phyloP scores from a whole-genome alignment of 2,797 vertebrate species.

The Arctocebus calabarensis region DNA sequence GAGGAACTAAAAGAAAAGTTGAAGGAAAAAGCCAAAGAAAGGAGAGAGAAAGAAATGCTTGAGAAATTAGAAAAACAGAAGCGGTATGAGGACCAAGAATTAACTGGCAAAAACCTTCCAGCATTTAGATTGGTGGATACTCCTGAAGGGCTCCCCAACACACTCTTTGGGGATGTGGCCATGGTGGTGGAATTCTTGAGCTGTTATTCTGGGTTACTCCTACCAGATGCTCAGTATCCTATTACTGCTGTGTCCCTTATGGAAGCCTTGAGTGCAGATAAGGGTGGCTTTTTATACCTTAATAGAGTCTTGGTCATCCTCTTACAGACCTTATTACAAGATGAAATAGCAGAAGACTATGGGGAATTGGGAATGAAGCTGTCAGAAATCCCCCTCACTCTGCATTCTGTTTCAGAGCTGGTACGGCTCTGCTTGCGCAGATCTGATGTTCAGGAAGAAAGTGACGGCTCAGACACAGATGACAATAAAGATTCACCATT shows the following conservation, averaged over 20 bases:
- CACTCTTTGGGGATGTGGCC: constrained; percentile 96
- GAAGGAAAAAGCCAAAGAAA: constrained; percentile 95
- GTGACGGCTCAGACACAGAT: constrained; percentile 87
- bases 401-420: constrained; percentile 96
- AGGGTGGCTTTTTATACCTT: constrained; percentile 96
- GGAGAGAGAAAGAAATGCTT: constrained; percentile 94
- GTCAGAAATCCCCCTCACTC: constrained; percentile 97
- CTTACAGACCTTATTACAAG: constrained; percentile 96
- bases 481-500: constrained; percentile 90
- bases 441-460: constrained; percentile 94
- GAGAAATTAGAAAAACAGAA: constrained; percentile 94
- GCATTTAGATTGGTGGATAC: constrained; percentile 95
- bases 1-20: constrained; percentile 94
- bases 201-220: constrained; percentile 94
- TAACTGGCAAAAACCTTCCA: constrained; percentile 92
- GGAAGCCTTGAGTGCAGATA: constrained; percentile 96
- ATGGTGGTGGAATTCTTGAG: constrained; percentile 97
- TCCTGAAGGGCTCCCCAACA: constrained; percentile 96
- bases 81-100: constrained; percentile 96
- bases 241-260: constrained; percentile 94
- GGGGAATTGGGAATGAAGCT: constrained; percentile 96
- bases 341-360: constrained; percentile 98
- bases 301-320: constrained; percentile 96
- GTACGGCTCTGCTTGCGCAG: constrained; percentile 96
- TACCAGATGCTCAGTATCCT: constrained; percentile 97